Base-by-base conservation (phyloP, 2,888 invertebrate genomes). In the Acanthosepion pharaonis region DNA sequence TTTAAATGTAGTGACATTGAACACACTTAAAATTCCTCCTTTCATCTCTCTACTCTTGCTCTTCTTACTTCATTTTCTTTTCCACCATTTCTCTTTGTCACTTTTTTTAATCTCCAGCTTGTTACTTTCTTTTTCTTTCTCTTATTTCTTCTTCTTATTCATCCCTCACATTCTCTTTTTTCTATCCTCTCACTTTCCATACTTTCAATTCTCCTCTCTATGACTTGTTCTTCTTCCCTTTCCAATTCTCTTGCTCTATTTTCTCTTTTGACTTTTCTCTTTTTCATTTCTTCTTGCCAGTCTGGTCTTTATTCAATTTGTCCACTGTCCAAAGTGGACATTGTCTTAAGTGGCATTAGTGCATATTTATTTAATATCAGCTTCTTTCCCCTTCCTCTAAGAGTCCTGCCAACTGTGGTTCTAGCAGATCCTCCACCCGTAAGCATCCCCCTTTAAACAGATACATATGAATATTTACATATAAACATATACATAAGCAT, bases 281-380 rank as follows among this genome's bases (percentile, higher is more conserved):
- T 78, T 11, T n/a, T 28, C 28, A 6, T 28, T 8, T 28, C 78
- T 59, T 23, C 78, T n/a, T 33, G 15, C 78, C 15, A 78, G n/a
- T n/a, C n/a, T 78, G 15, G n/a, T 78, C 78, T 78, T 78, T 78
- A 78, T 78, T 78, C 78, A 78, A 78, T 78, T 78, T 78, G 78
- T 78, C 78, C 78, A 78, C 78, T 78, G 78, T 78, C 78, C 78
- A 78, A 78, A 78, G 78, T 78, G 78, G 78, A 78, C 78, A 78
- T 78, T 78, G 78, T 78, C 78, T 78, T 78, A 78, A 78, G 78
- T 78, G 78, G 78, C 78, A 78, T 78, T 78, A 78, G 78, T 78
- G 78, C 9, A 78, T 78, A 78, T 78, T 78, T 78, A 78, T n/a
- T 78, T 78, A 78, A 78, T 78, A 78, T 78, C 78, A 78, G 78